Evolutionary conservation across 2,888 invertebrate genomes (phyloP).

Genomic region (Brenthis ino): DNA sequence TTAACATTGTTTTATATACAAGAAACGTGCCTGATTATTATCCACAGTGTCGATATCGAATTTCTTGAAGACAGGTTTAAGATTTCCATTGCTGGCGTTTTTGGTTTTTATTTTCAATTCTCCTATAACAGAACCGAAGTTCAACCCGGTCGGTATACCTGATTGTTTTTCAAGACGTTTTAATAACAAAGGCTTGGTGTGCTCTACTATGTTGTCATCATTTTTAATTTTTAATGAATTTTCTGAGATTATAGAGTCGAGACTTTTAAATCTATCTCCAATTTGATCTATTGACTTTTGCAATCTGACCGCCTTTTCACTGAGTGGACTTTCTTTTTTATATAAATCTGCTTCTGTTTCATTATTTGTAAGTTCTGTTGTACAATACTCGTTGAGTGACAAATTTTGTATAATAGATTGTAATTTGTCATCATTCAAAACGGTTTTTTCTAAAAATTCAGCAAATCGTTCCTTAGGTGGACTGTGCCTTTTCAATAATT

Average conservation of each 20-base stretch:
- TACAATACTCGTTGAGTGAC: conserved; percentile 59
- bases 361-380: conserved; percentile 43
- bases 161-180: conserved; percentile 66
- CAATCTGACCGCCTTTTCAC: conserved; percentile 52
- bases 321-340: conserved; percentile 46
- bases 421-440: conserved; percentile 73
- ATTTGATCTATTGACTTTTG: conserved; percentile 58
- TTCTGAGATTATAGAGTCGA: conserved; percentile 45
- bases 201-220: conserved; percentile 38
- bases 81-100: conserved; percentile 60
- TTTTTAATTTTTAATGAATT: conserved; percentile 28
- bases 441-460: conserved; percentile 73
- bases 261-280: conserved; percentile 55
- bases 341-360: conserved; percentile 45
- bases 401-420: conserved; percentile 73
- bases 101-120: conserved; percentile 73
- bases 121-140: conserved; percentile 75
- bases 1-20: conserved; percentile 21
- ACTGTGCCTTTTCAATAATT: conserved; percentile 60
- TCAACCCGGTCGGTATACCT: conserved; percentile 63
- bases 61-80: conserved; percentile 76
- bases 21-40: conserved; percentile 60
- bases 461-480: conserved; percentile 73
- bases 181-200: conserved; percentile 55
- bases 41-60: conserved; percentile 63